Percentiles rank a stretch among this genome's conserved stretches.
Evolutionary conservation across 2,113 vertebrate genomes (phyloP).

Genomic region (Rhegmatorhina hoffmannsi): DNA sequence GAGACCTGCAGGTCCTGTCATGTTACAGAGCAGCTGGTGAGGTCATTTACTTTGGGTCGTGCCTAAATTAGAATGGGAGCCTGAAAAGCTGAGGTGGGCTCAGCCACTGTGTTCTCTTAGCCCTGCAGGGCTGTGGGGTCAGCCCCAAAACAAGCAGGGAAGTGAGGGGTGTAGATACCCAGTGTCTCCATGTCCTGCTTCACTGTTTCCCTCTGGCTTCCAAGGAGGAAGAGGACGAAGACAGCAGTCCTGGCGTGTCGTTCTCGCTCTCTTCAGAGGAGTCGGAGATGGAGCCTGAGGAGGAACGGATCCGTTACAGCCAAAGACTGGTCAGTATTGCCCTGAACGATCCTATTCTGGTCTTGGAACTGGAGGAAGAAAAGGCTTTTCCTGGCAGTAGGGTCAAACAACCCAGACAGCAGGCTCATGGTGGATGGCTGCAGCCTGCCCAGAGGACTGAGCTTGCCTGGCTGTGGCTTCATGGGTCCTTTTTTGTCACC

Average conservation of each 20-base stretch:
- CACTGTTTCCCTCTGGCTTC: slow-evolving; percentile 59
- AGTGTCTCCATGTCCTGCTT: not conserved
- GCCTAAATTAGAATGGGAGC: not conserved
- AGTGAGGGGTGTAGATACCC: not conserved
- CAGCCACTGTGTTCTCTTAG: not conserved
- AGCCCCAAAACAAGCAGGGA: not conserved
- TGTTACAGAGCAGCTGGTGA: not conserved
- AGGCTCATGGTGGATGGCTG: not conserved
- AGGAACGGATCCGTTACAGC: slow-evolving; percentile 91
- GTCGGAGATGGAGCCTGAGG: slow-evolving; percentile 86
- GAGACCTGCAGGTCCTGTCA: not conserved
- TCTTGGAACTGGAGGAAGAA: not conserved
- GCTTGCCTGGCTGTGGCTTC: not conserved
- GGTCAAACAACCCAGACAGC: not conserved
- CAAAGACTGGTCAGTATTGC: slow-evolving; percentile 89
- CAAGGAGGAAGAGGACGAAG: slow-evolving; percentile 79
- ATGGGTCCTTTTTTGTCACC: not conserved
- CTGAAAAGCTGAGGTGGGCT: not conserved
- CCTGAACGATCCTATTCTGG: not conserved
- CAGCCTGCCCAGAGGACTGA: not conserved
- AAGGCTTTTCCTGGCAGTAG: not conserved
- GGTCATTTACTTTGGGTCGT: not conserved
- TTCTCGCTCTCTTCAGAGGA: slow-evolving; percentile 77
- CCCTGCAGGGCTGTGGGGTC: not conserved
- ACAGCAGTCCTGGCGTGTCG: slow-evolving; percentile 77